A percentile compares a stretch with the other conserved stretches of the same genome.
Conservation (phyloP, 2,797 vertebrate species). For the Pygocentrus nattereri region DNA sequence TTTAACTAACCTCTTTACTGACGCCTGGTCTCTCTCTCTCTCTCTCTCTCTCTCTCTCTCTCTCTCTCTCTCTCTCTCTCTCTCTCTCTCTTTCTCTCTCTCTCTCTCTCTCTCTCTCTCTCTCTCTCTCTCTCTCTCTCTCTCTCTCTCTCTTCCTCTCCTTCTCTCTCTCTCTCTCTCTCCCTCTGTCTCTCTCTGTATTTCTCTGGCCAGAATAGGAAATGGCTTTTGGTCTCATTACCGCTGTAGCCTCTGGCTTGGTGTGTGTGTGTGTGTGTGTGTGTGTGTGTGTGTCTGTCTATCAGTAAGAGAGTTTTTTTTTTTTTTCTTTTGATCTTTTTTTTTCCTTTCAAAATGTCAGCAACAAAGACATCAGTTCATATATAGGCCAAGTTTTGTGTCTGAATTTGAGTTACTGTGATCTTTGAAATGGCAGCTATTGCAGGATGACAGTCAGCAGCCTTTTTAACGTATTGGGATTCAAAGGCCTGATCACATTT, state of each 20-base stretch:
- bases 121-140: background rate
- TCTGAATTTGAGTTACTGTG: background rate
- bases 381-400: background rate
- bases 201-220: slow-evolving; percentile 32
- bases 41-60: background rate
- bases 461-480: too few relatives aligned
- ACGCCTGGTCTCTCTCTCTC: background rate
- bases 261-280: slow-evolving; percentile 57
- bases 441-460: background rate
- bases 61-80: background rate
- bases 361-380: background rate
- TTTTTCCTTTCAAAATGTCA: slow-evolving; percentile 2
- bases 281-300: slow-evolving; percentile 53
- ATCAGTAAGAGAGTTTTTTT: slow-evolving; percentile 5
- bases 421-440: background rate
- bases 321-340: background rate
- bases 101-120: background rate
- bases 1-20: slow-evolving; percentile 29
- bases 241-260: slow-evolving; percentile 46
- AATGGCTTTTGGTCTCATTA: slow-evolving; percentile 41
- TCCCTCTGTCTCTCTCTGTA: slow-evolving; percentile 18
- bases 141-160: background rate
- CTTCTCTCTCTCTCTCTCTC: background rate
- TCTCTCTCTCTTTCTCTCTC: too few relatives aligned
- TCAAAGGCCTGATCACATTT: too few relatives aligned